Percentiles rank a stretch among this genome's conserved stretches.
Conservation (phyloP, 2,113 vertebrate species). For the Tenrec ecaudatus region DNA sequence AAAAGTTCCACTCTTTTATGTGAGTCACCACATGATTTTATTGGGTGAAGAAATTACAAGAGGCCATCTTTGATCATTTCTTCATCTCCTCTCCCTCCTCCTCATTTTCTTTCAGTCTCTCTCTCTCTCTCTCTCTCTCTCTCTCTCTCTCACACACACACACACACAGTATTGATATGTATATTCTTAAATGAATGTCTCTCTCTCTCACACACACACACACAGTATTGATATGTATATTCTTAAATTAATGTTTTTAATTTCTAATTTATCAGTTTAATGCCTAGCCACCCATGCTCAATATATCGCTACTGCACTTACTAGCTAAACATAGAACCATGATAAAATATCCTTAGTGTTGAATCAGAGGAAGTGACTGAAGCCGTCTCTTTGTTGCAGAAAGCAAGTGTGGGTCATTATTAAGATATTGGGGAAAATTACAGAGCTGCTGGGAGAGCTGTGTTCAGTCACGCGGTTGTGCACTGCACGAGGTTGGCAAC, state of each 20-base stretch:
- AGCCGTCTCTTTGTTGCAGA: neutral
- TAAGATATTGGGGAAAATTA: neutral
- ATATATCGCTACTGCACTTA: neutral
- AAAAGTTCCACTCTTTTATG: too few species aligned
- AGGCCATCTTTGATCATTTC: too few species aligned
- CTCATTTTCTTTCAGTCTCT: too few species aligned
- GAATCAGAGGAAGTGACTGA: neutral
- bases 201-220: neutral
- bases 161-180: neutral
- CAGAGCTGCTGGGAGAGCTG: neutral
- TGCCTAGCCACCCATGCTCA: neutral
- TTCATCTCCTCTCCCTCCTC: neutral
- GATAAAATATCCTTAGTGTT: neutral
- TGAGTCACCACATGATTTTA: too few species aligned
- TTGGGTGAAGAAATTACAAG: too few species aligned
- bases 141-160: neutral
- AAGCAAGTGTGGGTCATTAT: neutral
- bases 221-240: neutral
- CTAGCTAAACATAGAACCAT: neutral
- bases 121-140: too few species aligned
- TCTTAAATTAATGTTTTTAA: conserved; percentile 10
- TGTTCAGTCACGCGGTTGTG: neutral
- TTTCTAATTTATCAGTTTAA: neutral
- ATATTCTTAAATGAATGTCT: conserved; percentile 8
- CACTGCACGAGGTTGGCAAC: neutral